These are phyloP conservation scores for Psammodynastes pulverulentus DNA, from an alignment of 2,113 vertebrate species.

Conservation along the genomic window DNA sequence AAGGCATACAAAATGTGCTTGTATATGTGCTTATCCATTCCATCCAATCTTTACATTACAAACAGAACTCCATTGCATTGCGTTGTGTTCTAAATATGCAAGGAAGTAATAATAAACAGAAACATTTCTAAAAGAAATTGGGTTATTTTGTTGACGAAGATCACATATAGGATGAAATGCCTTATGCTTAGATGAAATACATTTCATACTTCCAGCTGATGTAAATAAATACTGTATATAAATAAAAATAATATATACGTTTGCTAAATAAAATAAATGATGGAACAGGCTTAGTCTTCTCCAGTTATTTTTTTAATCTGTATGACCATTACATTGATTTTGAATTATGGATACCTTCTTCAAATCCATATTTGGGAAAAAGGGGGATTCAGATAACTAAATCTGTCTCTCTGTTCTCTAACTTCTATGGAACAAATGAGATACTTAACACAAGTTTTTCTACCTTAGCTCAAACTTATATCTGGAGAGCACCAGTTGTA, in stretches of 20 bases:
- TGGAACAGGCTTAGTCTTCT: not conserved
- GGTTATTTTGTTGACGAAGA: not conserved
- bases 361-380: not conserved
- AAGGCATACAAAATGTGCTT: not conserved
- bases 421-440: not conserved
- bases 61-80: not conserved
- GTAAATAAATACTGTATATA: not conserved
- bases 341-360: not conserved
- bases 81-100: not conserved
- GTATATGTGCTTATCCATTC: not conserved
- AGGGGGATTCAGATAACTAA: not conserved
- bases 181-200: not conserved
- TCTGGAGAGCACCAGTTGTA: not conserved
- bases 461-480: not conserved
- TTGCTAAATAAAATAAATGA: not conserved
- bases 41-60: not conserved
- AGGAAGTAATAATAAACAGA: not conserved
- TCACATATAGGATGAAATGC: not conserved
- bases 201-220: not conserved
- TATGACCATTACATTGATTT: not conserved
- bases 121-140: not conserved
- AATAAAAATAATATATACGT: not conserved
- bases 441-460: not conserved
- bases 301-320: not conserved
- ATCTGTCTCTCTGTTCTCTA: not conserved